Percentiles rank a stretch among this genome's conserved stretches.
phyloP scores from a whole-genome alignment of 2,888 invertebrate genomes.

The Netelia melanura region DNA sequence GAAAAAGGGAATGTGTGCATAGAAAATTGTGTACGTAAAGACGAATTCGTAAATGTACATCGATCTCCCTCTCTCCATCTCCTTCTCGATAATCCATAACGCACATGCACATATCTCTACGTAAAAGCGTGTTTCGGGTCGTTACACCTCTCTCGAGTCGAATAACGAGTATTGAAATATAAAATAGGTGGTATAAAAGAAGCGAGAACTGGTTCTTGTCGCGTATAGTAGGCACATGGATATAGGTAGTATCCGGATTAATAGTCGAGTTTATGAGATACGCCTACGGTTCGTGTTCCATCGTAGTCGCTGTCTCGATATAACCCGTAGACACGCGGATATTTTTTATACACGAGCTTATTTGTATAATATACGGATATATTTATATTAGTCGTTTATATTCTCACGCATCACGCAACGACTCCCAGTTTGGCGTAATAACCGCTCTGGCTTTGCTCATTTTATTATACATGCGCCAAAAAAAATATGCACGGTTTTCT shows the following conservation, averaged over 20 bases:
- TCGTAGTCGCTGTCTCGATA: neutral
- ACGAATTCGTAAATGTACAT: no score
- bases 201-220: constrained; percentile 20
- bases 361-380: neutral
- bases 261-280: neutral
- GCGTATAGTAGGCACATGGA: neutral
- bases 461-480: neutral
- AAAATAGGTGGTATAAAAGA: constrained; percentile 4
- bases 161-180: constrained; percentile 29
- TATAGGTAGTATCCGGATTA: neutral
- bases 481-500: neutral
- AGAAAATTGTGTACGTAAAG: neutral
- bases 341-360: no score
- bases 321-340: no score
- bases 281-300: neutral
- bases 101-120: neutral
- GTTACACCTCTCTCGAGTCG: constrained; percentile 27
- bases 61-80: no score
- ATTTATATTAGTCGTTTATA: neutral
- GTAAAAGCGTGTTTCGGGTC: neutral
- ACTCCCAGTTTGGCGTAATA: constrained; percentile 16
- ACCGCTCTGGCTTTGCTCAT: neutral
- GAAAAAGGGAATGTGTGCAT: neutral
- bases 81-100: no score
- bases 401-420: constrained; percentile 45